A percentile compares a stretch with the other conserved stretches of the same genome.
Evolutionary conservation across 2,888 invertebrate genomes (phyloP).

Genomic region (Drosophila formosana): DNA sequence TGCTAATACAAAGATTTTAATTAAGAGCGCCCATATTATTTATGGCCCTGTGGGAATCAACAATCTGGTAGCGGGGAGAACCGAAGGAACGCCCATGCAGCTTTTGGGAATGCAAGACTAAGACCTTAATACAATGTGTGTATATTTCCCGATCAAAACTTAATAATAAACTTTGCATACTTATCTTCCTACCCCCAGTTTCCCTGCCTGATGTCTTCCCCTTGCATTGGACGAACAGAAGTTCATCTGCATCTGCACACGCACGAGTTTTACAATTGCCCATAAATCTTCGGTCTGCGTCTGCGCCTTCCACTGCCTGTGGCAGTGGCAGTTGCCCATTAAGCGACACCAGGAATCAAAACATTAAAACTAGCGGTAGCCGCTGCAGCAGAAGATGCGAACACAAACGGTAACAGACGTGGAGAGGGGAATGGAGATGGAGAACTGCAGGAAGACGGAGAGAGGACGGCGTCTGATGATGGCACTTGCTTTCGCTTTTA

Average conservation of each 20-base stretch:
- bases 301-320: constrained; percentile 31
- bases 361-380: constrained; percentile 41
- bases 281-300: constrained; percentile 72
- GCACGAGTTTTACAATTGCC: constrained; percentile 62
- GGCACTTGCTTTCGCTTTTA: constrained; percentile 57
- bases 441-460: neutral
- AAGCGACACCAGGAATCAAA: constrained; percentile 76
- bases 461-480: constrained; percentile 24
- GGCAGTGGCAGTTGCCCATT: constrained; percentile 64
- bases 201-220: too few species aligned
- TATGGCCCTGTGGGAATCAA: constrained; percentile 55
- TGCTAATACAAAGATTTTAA: constrained; percentile 65
- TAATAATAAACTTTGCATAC: constrained; percentile 66
- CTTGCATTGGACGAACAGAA: neutral
- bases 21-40: constrained; percentile 67
- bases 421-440: neutral
- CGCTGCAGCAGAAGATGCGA: neutral
- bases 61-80: neutral
- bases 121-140: constrained; percentile 10
- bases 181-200: constrained; percentile 13
- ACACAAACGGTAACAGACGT: too few species aligned
- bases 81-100: constrained; percentile 4
- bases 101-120: constrained; percentile 3
- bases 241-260: constrained; percentile 38
- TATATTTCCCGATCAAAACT: constrained; percentile 67